Evolutionary conservation across 1,140 invertebrate genomes (phyloP), one percentile per base, ranked within the genome.

Genomic region (Atta cephalotes): DNA sequence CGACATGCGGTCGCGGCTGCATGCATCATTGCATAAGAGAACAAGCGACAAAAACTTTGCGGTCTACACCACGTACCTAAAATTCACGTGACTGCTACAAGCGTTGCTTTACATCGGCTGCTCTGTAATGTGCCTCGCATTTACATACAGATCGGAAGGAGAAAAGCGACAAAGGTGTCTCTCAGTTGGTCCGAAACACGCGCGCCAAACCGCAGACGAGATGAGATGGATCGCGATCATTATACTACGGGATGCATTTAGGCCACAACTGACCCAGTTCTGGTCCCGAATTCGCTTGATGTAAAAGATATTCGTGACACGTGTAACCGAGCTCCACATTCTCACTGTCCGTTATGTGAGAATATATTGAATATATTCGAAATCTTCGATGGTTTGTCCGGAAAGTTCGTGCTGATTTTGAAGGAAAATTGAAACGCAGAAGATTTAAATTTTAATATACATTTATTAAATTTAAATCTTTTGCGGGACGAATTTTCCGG

Each of bases 181-280:
- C 25, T 31, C 25, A 5, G 16, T 53, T 21, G 45, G 39, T 60
- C 88, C 88, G 63, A 79, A 81, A 87, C 86, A 70, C 89, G 87
- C 92, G 91, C 92, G 91, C 89, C 89, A 81, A 85, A 94, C 93
- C 93, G 87, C 93, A 94, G 81, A 91, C 81, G 53, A 87, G 31
- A 49, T 85, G 78, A 71, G 78, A 66, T 72, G 60, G 56, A 74
- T 74, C 80, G 80, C 35, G 68, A 82, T 82, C 21, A 82, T 66
- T 39, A 7, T 35, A 18, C 84, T 49, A 66, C 62, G 70, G 60
- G 58, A 74, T 60, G 85, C 14, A 49, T 68, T 89, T 89, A 56
- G 84, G 79, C 63, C 18, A 56, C 84, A 25, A 87, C 86, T 92
- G 92, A 92, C 92, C 92, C 87, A 90, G 70, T 92, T 90, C 74